Conservation (phyloP, 2,888 invertebrate genomes). For the Phymatocera aterrima region DNA sequence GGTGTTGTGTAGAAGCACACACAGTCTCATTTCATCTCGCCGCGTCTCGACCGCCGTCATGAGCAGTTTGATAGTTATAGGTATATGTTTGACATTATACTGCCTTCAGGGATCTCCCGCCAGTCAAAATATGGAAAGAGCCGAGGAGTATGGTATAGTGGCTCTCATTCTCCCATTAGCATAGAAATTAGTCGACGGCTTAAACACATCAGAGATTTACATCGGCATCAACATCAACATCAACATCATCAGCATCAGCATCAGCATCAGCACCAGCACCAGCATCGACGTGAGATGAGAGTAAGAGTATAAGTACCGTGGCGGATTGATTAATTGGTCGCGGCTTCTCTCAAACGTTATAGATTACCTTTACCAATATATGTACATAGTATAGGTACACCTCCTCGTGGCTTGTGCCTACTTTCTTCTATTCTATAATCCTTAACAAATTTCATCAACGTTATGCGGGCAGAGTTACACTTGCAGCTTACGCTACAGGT, state of each 20-base stretch:
- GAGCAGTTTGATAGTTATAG: constrained; percentile 9
- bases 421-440: too few relatives aligned
- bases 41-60: background rate
- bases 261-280: constrained; percentile 11
- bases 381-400: background rate
- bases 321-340: constrained; percentile 22
- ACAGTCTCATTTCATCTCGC: too few relatives aligned
- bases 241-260: constrained; percentile 9
- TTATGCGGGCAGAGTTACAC: too few relatives aligned
- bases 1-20: background rate
- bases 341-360: background rate
- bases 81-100: constrained; percentile 30
- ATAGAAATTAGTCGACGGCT: constrained; percentile 42
- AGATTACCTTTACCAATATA: background rate
- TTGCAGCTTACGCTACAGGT: too few relatives aligned
- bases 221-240: constrained; percentile 1
- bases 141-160: background rate
- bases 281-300: background rate
- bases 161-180: constrained; percentile 33
- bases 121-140: constrained; percentile 21
- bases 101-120: constrained; percentile 7
- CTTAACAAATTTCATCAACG: too few relatives aligned
- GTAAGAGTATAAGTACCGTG: background rate
- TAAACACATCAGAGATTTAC: background rate
- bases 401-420: too few relatives aligned